phyloP scores from a whole-genome alignment of 2,797 vertebrate species.

The Amniataba percoides region DNA sequence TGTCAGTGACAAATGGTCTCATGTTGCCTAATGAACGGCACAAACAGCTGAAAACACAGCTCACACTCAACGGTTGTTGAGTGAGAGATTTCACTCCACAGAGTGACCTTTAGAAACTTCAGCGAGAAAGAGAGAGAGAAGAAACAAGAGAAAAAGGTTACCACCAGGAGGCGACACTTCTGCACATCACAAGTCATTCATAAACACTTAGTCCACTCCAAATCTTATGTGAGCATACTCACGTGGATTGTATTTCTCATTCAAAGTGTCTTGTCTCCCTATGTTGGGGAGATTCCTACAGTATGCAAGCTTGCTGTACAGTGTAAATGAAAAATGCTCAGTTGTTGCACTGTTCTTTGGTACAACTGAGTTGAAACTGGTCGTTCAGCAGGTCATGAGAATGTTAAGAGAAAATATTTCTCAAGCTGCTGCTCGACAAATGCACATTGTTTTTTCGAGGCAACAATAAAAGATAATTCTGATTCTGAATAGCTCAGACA shows the following conservation, averaged over 20 bases:
- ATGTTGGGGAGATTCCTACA: too few species aligned
- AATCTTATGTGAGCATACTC: background rate
- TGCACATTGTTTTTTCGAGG: constrained; percentile 58
- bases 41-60: constrained; percentile 29
- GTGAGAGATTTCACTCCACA: background rate
- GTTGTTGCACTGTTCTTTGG: background rate
- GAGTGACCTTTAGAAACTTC: constrained; percentile 19
- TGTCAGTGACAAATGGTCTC: constrained; percentile 48
- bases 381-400: constrained; percentile 61
- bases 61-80: constrained; percentile 7
- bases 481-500: constrained; percentile 46
- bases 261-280: too few species aligned
- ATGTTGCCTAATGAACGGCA: constrained; percentile 31
- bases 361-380: background rate
- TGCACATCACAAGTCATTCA: background rate
- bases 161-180: constrained; percentile 21
- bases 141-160: background rate
- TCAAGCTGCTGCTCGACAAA: constrained; percentile 70
- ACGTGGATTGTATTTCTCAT: background rate
- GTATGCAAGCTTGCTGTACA: background rate
- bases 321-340: background rate
- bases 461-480: constrained; percentile 63
- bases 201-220: background rate
- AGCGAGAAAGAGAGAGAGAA: background rate
- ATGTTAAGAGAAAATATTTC: constrained; percentile 64